Evolutionary conservation across 2,888 invertebrate genomes (phyloP), one percentile per base, ranked within the genome.

Genomic region (Drosophila siamana): DNA sequence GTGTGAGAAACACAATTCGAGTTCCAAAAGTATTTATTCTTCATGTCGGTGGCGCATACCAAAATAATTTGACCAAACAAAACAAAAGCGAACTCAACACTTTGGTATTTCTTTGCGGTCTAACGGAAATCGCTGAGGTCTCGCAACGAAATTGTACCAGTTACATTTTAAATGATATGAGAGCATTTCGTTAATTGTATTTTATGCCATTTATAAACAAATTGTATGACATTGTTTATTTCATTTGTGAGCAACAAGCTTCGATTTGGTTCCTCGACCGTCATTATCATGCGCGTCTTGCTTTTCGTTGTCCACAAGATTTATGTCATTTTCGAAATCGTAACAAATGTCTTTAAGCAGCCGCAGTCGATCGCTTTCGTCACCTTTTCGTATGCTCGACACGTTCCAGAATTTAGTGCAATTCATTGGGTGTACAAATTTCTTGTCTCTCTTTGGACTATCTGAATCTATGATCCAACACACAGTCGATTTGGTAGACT

Each of bases 371-470:
- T 50, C 11, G 50, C 48, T 26, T 56, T 69, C 33, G 33, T 54
- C 54, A 22, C 26, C 33, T 26, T 15, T 52, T 33, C 70, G 52
- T 69, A 82, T 73, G 61, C 64, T 22, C 4, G 15, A 47, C 88
- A 82, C 80, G 87, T 80, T 59, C 40, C 46, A 56, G 60, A 77
- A 88, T 87, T 78, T 79, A 79, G 87, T 84, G 77, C 88, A 86
- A 65, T 79, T 79, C 68, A 65, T 71, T 78, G 70, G 72, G 72
- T 69, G 69, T 71, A 82, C 48, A 61, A 38, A 61, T 52, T 41
- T 43, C 44, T 56, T 69, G 47, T 46, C 44, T 47, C 16, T 46
- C 15, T 65, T 24, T 7, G 50, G 28, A 4, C 40, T 22, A 1
- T 33, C 43, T 44, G 8, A 16, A 24, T 38, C 64, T 60, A 38